Percentiles rank a stretch among this genome's conserved stretches.
Evolutionary conservation across 2,797 vertebrate genomes (phyloP).

Genomic region (Ptychobarbus kaznakovi): DNA sequence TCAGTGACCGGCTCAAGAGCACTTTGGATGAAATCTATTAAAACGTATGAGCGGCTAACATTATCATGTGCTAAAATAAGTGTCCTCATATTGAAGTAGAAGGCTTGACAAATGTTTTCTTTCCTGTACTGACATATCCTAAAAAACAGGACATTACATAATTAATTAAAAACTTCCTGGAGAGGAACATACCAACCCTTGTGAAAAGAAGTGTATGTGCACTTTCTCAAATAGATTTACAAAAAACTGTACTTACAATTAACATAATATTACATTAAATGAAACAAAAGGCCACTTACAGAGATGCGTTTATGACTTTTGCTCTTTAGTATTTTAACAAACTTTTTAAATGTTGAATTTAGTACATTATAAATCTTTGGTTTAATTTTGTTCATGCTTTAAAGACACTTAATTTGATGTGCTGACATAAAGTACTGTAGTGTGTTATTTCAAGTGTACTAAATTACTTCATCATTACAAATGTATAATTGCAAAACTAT

Average conservation of each 20-base stretch:
- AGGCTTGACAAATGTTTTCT: neutral
- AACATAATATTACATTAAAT: neutral
- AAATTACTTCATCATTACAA: neutral
- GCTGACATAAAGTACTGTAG: no score
- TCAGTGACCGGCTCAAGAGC: neutral
- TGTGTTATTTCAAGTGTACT: neutral
- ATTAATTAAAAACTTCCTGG: neutral
- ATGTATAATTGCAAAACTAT: neutral
- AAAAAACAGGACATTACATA: neutral
- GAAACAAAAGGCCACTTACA: neutral
- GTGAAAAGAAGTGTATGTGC: neutral
- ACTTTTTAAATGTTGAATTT: no score
- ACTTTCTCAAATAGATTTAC: neutral
- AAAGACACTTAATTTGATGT: no score
- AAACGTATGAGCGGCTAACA: neutral
- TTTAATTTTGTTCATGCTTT: no score
- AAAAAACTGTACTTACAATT: neutral
- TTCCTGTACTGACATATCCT: neutral
- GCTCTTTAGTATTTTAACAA: no score
- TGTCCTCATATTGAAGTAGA: neutral
- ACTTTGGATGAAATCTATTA: neutral
- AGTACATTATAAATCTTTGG: no score
- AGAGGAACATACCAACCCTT: no score
- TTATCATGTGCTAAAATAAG: neutral
- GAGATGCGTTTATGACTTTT: no score